A percentile compares a stretch with the other conserved stretches of the same genome.
Conservation (phyloP, 64 coral and sea anemone species). For the Anthopleura sola region DNA sequence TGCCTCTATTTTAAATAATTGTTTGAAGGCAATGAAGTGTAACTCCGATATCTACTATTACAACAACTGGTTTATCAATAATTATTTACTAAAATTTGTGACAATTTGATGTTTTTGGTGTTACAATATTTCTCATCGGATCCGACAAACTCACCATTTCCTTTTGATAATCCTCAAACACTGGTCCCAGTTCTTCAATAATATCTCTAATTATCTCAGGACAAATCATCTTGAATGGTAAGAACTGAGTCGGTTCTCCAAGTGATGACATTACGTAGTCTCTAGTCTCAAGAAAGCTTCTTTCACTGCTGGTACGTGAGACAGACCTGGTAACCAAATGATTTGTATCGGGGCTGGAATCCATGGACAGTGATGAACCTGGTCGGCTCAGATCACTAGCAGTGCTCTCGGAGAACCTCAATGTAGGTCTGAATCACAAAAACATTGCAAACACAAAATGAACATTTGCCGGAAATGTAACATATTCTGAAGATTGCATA, state of each 20-base stretch:
- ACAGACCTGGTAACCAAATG: constrained; percentile 27
- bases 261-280: constrained; percentile 70
- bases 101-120: no score
- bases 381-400: constrained; percentile 41
- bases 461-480: no score
- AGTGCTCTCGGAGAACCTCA: constrained; percentile 60
- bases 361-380: constrained; percentile 47
- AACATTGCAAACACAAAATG: neutral
- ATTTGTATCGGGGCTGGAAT: constrained; percentile 36
- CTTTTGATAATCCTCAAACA: constrained; percentile 88
- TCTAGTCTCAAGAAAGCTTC: constrained; percentile 49
- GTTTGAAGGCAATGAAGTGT: no score
- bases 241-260: constrained; percentile 70
- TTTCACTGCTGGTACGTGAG: constrained; percentile 73
- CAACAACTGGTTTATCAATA: no score
- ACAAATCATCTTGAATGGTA: constrained; percentile 74
- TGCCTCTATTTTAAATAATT: no score
- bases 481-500: no score
- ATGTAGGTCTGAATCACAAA: constrained; percentile 2
- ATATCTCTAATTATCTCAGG: constrained; percentile 74
- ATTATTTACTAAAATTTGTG: no score
- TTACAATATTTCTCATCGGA: no score
- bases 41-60: no score
- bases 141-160: constrained; percentile 49
- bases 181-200: constrained; percentile 52